phyloP scores from a whole-genome alignment of 2,797 vertebrate species.

The Adrianichthys oophorus region DNA sequence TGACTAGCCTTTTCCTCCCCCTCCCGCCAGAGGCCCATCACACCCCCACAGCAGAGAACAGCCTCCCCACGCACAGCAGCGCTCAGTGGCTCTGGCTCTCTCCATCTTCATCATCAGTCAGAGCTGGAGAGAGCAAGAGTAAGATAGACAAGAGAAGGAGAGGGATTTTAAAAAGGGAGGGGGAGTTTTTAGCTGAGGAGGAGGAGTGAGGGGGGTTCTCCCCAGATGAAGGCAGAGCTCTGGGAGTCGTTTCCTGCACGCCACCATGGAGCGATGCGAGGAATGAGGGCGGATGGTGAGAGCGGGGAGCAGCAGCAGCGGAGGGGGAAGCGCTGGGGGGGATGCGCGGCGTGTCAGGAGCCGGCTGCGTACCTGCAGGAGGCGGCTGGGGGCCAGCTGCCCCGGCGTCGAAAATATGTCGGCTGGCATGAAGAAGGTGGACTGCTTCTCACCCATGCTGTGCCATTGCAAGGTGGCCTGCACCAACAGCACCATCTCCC shows the following conservation, averaged over 20 bases:
- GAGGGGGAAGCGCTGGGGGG: slow-evolving; percentile 52
- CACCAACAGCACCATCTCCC: slow-evolving; percentile 86
- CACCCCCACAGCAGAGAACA: slow-evolving; percentile 51
- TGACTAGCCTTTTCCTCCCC: slow-evolving; percentile 46
- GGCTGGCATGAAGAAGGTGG: slow-evolving; percentile 82
- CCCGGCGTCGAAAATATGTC: slow-evolving; percentile 80
- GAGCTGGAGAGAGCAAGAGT: slow-evolving; percentile 11
- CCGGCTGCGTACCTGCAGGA: slow-evolving; percentile 73
- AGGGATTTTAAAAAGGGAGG: slow-evolving; percentile 43
- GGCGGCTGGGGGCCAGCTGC: slow-evolving; percentile 76
- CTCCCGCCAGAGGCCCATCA: slow-evolving; percentile 46
- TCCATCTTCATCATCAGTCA: slow-evolving; percentile 23
- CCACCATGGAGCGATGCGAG: slow-evolving; percentile 74
- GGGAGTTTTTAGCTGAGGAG: slow-evolving; percentile 31
- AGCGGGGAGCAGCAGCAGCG: slow-evolving; percentile 78
- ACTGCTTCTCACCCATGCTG: slow-evolving; percentile 86
- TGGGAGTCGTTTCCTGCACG: slow-evolving; percentile 67
- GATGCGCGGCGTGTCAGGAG: slow-evolving; percentile 50
- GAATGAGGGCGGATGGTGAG: slow-evolving; percentile 85
- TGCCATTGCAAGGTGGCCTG: slow-evolving; percentile 91
- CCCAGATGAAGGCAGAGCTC: slow-evolving; percentile 74
- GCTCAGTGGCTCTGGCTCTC: slow-evolving; percentile 10
- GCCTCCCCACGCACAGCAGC: slow-evolving; percentile 11
- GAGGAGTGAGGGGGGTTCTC: slow-evolving; percentile 53
- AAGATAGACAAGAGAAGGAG: slow-evolving; percentile 20